A percentile compares a stretch with the other conserved stretches of the same genome.
These are phyloP conservation scores for Lepeophtheirus nordmannii DNA, from an alignment of 2,888 invertebrate species.

Conservation along the genomic window DNA sequence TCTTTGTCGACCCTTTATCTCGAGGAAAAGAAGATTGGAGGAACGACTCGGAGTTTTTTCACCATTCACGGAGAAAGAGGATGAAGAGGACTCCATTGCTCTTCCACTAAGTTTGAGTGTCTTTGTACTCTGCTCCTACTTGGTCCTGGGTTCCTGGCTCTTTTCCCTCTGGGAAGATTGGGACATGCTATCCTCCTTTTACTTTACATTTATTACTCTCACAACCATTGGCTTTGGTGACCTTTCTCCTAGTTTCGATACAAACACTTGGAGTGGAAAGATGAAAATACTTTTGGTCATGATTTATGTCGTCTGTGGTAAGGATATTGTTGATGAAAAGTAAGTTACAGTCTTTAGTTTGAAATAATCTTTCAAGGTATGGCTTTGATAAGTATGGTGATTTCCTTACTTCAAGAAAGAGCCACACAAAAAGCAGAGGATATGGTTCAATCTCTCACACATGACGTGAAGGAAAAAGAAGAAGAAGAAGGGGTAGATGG, in stretches of 20 bases:
- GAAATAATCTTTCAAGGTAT: conserved; percentile 30
- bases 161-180: conserved; percentile 29
- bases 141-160: conserved; percentile 27
- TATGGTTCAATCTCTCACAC: conserved; percentile 25
- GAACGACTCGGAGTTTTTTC: conserved; percentile 26
- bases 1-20: conserved; percentile 25
- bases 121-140: conserved; percentile 25
- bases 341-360: too few species aligned
- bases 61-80: background rate
- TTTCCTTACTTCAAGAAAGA: conserved; percentile 36
- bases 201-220: conserved; percentile 36
- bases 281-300: conserved; percentile 28
- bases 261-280: conserved; percentile 25
- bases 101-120: background rate
- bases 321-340: background rate
- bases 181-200: conserved; percentile 28
- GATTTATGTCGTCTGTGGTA: conserved; percentile 34
- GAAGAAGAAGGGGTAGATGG: too few species aligned
- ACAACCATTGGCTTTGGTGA: conserved; percentile 36
- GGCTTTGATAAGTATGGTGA: conserved; percentile 36
- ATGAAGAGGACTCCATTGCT: conserved; percentile 23
- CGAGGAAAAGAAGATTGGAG: conserved; percentile 23
- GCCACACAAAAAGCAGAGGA: conserved; percentile 31
- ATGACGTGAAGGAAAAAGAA: too few species aligned
- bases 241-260: conserved; percentile 31